These are phyloP conservation scores for Babylonia areolata DNA, from an alignment of 1,140 invertebrate genomes.

Conservation along the genomic window DNA sequence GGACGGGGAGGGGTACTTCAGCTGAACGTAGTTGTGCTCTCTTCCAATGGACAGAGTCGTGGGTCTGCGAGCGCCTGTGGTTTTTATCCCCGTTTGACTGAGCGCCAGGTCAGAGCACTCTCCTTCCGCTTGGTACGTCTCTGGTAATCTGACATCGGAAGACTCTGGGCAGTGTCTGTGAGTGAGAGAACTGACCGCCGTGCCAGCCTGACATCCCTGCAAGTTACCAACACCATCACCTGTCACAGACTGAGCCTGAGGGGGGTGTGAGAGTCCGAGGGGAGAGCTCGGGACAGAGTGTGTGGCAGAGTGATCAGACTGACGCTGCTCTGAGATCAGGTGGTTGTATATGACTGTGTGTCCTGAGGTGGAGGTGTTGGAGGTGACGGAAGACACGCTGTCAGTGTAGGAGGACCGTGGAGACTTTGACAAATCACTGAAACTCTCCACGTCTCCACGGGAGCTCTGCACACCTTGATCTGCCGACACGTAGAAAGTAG, in stretches of 20 bases:
- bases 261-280: slow-evolving; percentile 56
- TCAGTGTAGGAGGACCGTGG: slow-evolving; percentile 59
- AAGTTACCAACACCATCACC: slow-evolving; percentile 70
- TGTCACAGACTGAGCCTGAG: slow-evolving; percentile 69
- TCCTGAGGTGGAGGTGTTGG: slow-evolving; percentile 46
- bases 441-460: neutral
- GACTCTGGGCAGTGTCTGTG: slow-evolving; percentile 81
- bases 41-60: slow-evolving; percentile 81
- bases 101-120: slow-evolving; percentile 79
- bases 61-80: slow-evolving; percentile 81
- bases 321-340: slow-evolving; percentile 69
- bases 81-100: slow-evolving; percentile 79
- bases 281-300: slow-evolving; percentile 45
- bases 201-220: slow-evolving; percentile 55
- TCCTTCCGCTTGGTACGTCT: slow-evolving; percentile 67
- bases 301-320: slow-evolving; percentile 65
- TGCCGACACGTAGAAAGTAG: neutral
- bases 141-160: neutral
- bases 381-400: slow-evolving; percentile 61
- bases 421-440: slow-evolving; percentile 41
- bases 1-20: slow-evolving; percentile 50
- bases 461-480: neutral
- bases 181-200: slow-evolving; percentile 54
- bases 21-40: slow-evolving; percentile 38
- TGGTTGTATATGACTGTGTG: slow-evolving; percentile 49